A percentile compares a stretch with the other conserved stretches of the same genome.
phyloP scores from a whole-genome alignment of 2,797 vertebrate species.

The Falco berigora region DNA sequence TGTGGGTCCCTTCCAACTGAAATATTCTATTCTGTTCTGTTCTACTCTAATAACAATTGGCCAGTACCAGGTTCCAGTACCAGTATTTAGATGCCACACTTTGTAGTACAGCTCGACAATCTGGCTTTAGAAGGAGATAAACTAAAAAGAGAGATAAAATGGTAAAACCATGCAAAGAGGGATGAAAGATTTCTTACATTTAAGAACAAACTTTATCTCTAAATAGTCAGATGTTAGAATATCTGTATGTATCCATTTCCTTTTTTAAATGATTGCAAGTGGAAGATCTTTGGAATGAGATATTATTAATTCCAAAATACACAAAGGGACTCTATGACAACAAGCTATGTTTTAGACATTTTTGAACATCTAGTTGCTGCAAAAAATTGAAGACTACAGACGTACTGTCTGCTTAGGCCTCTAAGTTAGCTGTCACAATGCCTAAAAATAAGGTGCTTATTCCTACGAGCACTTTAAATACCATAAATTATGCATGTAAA shows the following conservation, averaged over 20 bases:
- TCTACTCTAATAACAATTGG: background rate
- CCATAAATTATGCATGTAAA: background rate
- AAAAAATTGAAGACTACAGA: background rate
- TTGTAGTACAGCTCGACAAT: background rate
- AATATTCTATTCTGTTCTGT: background rate
- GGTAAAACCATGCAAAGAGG: background rate
- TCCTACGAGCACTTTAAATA: background rate
- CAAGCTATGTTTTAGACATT: background rate
- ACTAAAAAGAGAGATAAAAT: background rate
- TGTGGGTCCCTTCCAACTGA: background rate
- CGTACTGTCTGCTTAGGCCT: background rate
- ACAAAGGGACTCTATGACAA: background rate
- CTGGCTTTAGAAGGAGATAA: background rate
- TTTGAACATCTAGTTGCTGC: background rate
- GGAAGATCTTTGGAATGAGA: background rate
- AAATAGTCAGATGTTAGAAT: background rate
- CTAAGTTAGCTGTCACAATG: background rate
- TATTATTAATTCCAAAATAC: background rate
- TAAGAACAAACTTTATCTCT: background rate
- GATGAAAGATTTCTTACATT: background rate
- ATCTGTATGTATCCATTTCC: background rate
- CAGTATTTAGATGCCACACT: background rate
- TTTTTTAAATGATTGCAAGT: background rate
- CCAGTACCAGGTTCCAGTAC: background rate
- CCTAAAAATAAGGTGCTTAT: background rate